phyloP scores from a whole-genome alignment of 2,113 vertebrate genomes.

The Emydura subglobosa region DNA sequence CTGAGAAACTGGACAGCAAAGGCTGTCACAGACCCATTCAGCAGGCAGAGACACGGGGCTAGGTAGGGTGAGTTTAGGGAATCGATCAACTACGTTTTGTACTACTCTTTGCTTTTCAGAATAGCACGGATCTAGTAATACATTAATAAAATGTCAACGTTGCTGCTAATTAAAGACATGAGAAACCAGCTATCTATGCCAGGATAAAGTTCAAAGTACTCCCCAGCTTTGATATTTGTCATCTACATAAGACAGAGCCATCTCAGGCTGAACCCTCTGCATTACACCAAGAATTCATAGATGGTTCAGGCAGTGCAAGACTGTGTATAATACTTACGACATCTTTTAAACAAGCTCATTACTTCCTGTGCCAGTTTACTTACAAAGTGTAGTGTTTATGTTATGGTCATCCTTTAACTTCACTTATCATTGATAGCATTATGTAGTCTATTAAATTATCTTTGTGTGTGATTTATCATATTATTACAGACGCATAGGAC shows the following conservation, averaged over 20 bases:
- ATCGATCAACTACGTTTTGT: not conserved
- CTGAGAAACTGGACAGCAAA: not conserved
- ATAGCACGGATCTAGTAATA: not conserved
- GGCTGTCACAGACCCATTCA: not conserved
- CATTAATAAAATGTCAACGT: not conserved
- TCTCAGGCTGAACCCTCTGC: not conserved
- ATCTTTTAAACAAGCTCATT: not conserved
- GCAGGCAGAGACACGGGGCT: accelerated
- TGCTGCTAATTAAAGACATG: not conserved
- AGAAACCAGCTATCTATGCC: not conserved
- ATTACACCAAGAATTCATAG: not conserved
- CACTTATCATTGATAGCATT: not conserved
- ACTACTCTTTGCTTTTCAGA: not conserved
- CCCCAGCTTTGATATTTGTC: not conserved
- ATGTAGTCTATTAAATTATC: not conserved
- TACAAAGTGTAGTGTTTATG: not conserved
- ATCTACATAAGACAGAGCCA: not conserved
- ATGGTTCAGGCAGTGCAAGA: not conserved
- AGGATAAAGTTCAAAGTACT: not conserved
- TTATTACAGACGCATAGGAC: not conserved
- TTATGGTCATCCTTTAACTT: not conserved
- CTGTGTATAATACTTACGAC: not conserved
- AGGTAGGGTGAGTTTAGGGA: not conserved
- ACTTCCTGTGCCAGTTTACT: not conserved
- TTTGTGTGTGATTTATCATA: not conserved